phyloP scores from a whole-genome alignment of 2,888 invertebrate genomes.

The Caenorhabditis sp. region DNA sequence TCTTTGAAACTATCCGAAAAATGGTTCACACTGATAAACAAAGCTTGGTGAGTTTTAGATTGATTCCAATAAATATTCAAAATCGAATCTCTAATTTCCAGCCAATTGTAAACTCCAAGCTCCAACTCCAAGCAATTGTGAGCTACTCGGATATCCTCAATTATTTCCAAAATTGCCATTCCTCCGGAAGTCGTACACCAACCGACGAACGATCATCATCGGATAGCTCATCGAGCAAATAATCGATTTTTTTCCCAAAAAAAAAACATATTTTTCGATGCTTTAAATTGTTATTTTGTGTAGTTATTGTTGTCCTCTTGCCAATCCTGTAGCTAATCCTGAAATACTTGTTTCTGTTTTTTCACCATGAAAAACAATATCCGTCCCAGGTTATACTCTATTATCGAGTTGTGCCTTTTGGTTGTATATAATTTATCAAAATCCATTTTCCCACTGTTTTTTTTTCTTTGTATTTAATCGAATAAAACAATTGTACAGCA shows the following conservation, averaged over 20 bases:
- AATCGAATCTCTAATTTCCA: too few relatives aligned
- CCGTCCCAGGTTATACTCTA: not conserved
- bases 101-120: conserved; percentile 53
- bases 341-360: not conserved
- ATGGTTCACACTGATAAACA: conserved; percentile 50
- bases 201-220: conserved; percentile 25
- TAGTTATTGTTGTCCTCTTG: not conserved
- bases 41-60: conserved; percentile 44
- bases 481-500: not conserved
- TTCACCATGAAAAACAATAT: not conserved
- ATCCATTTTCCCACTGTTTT: not conserved
- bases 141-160: conserved; percentile 64
- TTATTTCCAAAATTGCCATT: conserved; percentile 53
- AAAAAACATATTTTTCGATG: not conserved
- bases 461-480: not conserved
- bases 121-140: conserved; percentile 58
- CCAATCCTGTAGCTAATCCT: not conserved
- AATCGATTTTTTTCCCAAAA: not conserved
- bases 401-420: not conserved
- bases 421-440: not conserved
- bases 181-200: conserved; percentile 22
- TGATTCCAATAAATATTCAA: too few relatives aligned
- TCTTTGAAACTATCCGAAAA: conserved; percentile 52
- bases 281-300: not conserved
- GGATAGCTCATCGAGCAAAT: not conserved